Conservation (phyloP, 2,797 vertebrate genomes). For the Sebastes oblongus region DNA sequence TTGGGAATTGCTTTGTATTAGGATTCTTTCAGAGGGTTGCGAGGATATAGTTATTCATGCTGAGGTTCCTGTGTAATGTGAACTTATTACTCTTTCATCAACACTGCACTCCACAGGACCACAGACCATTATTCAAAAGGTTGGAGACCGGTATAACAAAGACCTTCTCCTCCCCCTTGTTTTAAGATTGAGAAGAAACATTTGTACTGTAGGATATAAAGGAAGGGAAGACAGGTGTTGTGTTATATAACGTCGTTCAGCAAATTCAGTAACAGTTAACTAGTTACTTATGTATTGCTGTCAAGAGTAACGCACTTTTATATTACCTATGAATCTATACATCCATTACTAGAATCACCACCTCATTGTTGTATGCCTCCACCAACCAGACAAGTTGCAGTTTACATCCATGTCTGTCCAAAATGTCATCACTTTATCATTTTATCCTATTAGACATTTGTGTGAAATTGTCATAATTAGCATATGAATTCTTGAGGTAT, state of each 20-base stretch:
- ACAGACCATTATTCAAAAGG: slow-evolving; percentile 55
- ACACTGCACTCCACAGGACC: slow-evolving; percentile 19
- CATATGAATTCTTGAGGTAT: too few species aligned
- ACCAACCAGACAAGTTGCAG: too few species aligned
- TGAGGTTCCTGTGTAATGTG: slow-evolving; percentile 41
- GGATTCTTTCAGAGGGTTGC: slow-evolving; percentile 42
- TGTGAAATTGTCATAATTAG: too few species aligned
- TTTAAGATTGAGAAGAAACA: slow-evolving; percentile 17
- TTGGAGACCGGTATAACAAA: slow-evolving; percentile 8
- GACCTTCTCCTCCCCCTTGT: neutral
- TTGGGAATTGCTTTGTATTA: slow-evolving; percentile 66
- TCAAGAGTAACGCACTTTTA: neutral
- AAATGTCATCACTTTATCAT: too few species aligned
- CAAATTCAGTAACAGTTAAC: neutral
- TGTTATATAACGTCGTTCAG: neutral
- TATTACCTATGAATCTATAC: neutral
- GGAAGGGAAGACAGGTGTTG: neutral
- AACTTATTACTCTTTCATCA: slow-evolving; percentile 61
- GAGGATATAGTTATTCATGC: slow-evolving; percentile 57
- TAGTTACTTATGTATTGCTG: neutral
- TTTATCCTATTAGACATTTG: too few species aligned
- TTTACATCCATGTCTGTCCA: too few species aligned
- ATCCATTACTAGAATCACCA: too few species aligned
- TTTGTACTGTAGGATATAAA: neutral
- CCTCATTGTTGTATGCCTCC: too few species aligned